These are phyloP conservation scores for Nysson spinosus DNA, from an alignment of 2,888 invertebrate genomes.

Conservation along the genomic window DNA sequence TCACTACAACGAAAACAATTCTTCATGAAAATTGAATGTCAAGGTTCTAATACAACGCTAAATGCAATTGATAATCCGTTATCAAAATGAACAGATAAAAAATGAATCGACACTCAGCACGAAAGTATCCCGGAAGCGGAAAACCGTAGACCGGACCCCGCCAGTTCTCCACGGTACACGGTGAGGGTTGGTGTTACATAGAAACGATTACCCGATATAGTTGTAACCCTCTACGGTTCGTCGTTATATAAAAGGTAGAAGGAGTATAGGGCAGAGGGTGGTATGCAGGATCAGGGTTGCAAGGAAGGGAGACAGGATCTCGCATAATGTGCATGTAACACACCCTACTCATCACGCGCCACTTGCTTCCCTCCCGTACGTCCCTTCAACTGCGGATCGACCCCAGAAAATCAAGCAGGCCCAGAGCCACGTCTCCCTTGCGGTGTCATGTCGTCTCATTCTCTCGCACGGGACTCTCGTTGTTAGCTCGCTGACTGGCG, in stretches of 20 bases:
- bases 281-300: constrained; percentile 52
- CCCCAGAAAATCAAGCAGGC: constrained; percentile 59
- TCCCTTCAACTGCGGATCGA: constrained; percentile 46
- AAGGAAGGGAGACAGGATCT: constrained; percentile 54
- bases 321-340: constrained; percentile 72
- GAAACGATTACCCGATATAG: constrained; percentile 70
- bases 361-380: constrained; percentile 68
- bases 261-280: constrained; percentile 28
- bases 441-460: constrained; percentile 38
- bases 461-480: constrained; percentile 33
- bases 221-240: constrained; percentile 60
- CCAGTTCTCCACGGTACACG: constrained; percentile 1
- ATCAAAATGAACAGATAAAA: neutral
- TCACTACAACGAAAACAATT: no score
- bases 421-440: constrained; percentile 46
- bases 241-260: constrained; percentile 54
- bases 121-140: constrained; percentile 43
- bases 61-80: no score
- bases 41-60: no score
- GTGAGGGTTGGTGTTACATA: constrained; percentile 41
- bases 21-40: no score
- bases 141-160: constrained; percentile 23
- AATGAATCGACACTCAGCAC: constrained; percentile 1
- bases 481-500: constrained; percentile 56
- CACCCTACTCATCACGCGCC: constrained; percentile 76